These are phyloP conservation scores for Centropristis striata DNA, from an alignment of 2,113 vertebrate species.

Conservation along the genomic window DNA sequence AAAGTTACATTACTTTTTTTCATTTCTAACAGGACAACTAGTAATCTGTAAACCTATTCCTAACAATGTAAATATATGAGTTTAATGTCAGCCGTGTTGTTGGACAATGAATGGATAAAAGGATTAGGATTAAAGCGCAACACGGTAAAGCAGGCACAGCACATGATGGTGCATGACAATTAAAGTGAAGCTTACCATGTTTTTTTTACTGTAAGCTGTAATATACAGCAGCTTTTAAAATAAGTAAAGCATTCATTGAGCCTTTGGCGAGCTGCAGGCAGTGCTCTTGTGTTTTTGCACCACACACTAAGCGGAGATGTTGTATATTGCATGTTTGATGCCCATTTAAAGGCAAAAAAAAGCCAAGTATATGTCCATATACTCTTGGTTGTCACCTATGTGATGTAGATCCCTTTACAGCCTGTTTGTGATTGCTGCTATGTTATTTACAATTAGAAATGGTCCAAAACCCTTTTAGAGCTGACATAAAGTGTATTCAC, in stretches of 20 bases:
- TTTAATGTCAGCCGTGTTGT: slow-evolving; percentile 20
- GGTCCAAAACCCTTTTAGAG: slow-evolving; percentile 22
- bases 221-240: slow-evolving; percentile 15
- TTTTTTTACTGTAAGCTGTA: slow-evolving; percentile 29
- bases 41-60: too few relatives aligned
- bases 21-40: too few relatives aligned
- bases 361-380: not conserved
- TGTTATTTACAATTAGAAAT: not conserved
- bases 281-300: not conserved
- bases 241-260: slow-evolving; percentile 1
- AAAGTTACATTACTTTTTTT: too few relatives aligned
- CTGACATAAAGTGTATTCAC: slow-evolving; percentile 1
- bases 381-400: not conserved
- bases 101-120: slow-evolving; percentile 25
- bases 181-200: slow-evolving; percentile 8
- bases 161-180: slow-evolving; percentile 27
- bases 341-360: slow-evolving; percentile 2
- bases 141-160: slow-evolving; percentile 24
- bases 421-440: slow-evolving; percentile 4
- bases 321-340: not conserved
- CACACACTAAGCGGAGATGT: not conserved
- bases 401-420: not conserved
- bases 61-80: not conserved
- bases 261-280: not conserved
- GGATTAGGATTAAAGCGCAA: slow-evolving; percentile 48